Evolutionary conservation across 2,113 vertebrate genomes (phyloP), one percentile per base, ranked within the genome.

Genomic region (Hypanus sabinus): DNA sequence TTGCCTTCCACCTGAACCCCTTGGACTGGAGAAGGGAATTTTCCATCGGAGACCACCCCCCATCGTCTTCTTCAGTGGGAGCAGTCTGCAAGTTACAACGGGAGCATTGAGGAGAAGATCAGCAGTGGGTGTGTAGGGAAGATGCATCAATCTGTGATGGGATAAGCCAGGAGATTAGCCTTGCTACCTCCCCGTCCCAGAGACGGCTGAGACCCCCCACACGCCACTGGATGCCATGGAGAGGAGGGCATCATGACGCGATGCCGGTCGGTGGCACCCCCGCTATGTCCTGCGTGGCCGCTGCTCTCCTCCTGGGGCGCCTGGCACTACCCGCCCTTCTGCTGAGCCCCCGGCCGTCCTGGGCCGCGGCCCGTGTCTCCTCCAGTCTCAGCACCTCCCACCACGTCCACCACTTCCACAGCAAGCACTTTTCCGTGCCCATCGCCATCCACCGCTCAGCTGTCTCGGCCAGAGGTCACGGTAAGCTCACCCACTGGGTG

Each of bases 351-450:
- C 96, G 96, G 94, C 97, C 96, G 95, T 96, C 96, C 95, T 96
- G 96, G 68, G 97, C 97, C 94, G 97, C 97, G 94, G 98, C 98
- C 94, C 97, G 98, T 70, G 98, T 99, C 95, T 99, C 98, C 94
- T 99, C 98, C 95, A 98, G 98, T 95, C 97, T 99, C 95, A 98
- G 98, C 94, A 98, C 98, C 95, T 98, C 98, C n/a, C 98, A 98
- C 96, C 98, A 98, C 95, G 98, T 98, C 95, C 98, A 98, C 96
- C 98, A 99, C 97, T 99, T 99, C 96, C 98, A 99, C 96, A 98
- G 97, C 96, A 98, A 98, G 96, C 98, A 98, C 95, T 98, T 98
- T 95, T 98, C 98, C 0, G 98, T 97, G 95, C 98, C 98, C 85
- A 98, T 99, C 95, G 98, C 98, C 96, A 99, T 99, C 97, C 98